Percentiles rank a stretch among this genome's conserved stretches.
These are phyloP conservation scores for Andrena flavipes DNA, from an alignment of 2,888 invertebrate species.

Conservation along the genomic window DNA sequence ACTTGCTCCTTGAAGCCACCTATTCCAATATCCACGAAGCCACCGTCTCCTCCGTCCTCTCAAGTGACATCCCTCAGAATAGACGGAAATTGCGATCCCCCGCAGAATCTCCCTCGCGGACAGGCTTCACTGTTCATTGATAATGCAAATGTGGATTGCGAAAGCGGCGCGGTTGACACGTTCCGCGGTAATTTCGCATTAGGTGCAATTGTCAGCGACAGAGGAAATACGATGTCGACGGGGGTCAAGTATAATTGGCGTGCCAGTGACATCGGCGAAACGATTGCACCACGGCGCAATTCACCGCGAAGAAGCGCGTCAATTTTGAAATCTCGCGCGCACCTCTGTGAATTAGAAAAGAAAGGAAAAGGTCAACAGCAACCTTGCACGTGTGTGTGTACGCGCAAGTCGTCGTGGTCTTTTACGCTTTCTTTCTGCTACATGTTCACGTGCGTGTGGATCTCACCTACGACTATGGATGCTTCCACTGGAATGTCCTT, in stretches of 20 bases:
- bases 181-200: conserved; percentile 36
- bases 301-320: conserved; percentile 4
- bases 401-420: conserved; percentile 10
- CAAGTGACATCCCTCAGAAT: too few relatives aligned
- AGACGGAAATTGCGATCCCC: too few relatives aligned
- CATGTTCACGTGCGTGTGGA: not conserved
- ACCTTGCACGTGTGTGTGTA: too few relatives aligned
- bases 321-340: conserved; percentile 41
- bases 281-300: conserved; percentile 41
- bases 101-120: not conserved
- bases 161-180: conserved; percentile 43
- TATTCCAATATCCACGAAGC: too few relatives aligned
- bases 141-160: conserved; percentile 41
- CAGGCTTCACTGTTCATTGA: conserved; percentile 10
- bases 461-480: conserved; percentile 1
- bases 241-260: conserved; percentile 64
- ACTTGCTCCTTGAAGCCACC: too few relatives aligned
- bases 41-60: too few relatives aligned
- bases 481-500: conserved; percentile 37
- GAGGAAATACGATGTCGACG: conserved; percentile 41
- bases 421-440: conserved; percentile 30
- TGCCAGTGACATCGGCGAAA: conserved; percentile 55
- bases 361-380: conserved; percentile 51
- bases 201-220: conserved; percentile 34
- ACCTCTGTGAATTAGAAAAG: conserved; percentile 5